phyloP scores from a whole-genome alignment of 2,113 vertebrate species.

The Anolis carolinensis region DNA sequence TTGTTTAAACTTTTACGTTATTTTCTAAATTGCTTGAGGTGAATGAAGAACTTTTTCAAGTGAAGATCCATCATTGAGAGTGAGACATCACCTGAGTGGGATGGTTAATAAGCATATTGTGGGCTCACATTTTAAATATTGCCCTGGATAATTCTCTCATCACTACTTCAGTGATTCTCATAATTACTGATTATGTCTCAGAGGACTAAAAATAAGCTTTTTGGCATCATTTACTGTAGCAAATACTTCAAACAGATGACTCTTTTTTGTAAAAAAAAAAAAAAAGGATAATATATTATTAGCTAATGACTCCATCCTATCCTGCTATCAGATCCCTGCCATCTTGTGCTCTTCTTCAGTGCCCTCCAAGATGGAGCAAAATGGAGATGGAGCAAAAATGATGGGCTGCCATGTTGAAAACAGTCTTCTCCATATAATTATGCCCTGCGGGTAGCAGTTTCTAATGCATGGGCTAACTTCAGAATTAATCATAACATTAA shows the following conservation, averaged over 20 bases:
- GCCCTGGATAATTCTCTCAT: neutral
- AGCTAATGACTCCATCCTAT: neutral
- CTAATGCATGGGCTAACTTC: neutral
- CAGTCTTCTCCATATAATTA: too few relatives aligned
- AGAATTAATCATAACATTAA: neutral
- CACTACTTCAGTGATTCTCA: neutral
- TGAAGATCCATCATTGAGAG: neutral
- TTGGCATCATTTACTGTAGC: neutral
- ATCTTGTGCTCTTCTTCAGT: neutral
- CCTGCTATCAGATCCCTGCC: neutral
- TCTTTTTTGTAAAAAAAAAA: too few relatives aligned
- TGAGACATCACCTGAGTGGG: neutral
- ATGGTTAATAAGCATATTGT: neutral
- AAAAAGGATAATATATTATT: neutral
- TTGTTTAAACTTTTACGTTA: too few relatives aligned
- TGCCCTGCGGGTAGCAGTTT: neutral
- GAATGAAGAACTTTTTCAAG: neutral
- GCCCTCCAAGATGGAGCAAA: neutral
- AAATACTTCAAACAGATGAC: neutral
- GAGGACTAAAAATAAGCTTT: neutral
- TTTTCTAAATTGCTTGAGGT: neutral
- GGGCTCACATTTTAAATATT: neutral
- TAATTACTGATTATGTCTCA: neutral
- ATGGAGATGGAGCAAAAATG: neutral
- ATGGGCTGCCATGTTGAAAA: neutral